Conservation (phyloP, 1,140 invertebrate genomes). For the Drosophila repletoides region DNA sequence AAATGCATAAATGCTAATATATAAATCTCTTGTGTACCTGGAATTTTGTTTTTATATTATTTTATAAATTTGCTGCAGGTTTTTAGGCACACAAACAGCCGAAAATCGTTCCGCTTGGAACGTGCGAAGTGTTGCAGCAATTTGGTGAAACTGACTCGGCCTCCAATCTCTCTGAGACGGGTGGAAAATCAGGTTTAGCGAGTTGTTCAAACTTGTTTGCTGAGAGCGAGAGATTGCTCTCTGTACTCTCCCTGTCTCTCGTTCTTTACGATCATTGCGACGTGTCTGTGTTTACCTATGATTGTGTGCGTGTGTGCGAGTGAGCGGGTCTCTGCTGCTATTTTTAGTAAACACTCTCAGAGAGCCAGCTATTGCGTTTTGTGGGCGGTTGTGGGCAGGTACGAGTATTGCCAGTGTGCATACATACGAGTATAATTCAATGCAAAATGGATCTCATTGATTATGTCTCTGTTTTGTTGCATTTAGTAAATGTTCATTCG, state of each 20-base stretch:
- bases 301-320: not conserved
- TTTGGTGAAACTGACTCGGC: conserved; percentile 31
- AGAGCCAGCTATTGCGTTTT: not conserved
- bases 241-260: not conserved
- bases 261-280: too few species aligned
- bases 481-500: not conserved
- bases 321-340: conserved; percentile 19
- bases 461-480: not conserved
- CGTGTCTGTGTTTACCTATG: not conserved
- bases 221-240: conserved; percentile 29
- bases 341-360: conserved; percentile 33
- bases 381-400: not conserved
- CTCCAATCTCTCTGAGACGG: conserved; percentile 31
- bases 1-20: not conserved
- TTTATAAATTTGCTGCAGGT: conserved; percentile 57
- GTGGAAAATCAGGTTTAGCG: conserved; percentile 54
- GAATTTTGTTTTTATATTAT: not conserved
- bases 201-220: conserved; percentile 39
- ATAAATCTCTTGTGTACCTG: not conserved
- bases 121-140: conserved; percentile 36
- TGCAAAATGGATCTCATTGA: conserved; percentile 27
- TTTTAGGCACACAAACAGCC: conserved; percentile 63
- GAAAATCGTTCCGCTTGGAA: conserved; percentile 26
- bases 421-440: conserved; percentile 17
- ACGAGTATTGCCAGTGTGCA: too few species aligned